Conservation (phyloP, 2,888 invertebrate species). For the Dryococelus australis region DNA sequence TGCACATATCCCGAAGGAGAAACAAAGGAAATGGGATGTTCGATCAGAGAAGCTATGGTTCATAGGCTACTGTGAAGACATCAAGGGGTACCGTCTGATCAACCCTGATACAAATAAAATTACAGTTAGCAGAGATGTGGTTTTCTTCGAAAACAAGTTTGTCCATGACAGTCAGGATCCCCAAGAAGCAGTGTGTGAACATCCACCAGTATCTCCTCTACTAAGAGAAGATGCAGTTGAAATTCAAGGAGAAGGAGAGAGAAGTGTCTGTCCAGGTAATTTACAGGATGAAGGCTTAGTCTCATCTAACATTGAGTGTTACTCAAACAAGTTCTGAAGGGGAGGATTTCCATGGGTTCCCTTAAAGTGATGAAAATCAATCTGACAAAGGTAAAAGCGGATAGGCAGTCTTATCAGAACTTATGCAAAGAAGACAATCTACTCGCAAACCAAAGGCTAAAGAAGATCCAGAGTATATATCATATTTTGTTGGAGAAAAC, state of each 20-base stretch:
- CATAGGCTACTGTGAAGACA: slow-evolving; percentile 7
- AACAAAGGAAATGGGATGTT: slow-evolving; percentile 1
- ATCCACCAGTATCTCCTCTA: neutral
- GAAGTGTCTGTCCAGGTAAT: neutral
- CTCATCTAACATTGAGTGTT: neutral
- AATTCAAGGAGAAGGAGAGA: neutral
- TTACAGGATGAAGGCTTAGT: neutral
- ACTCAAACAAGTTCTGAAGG: too few relatives aligned
- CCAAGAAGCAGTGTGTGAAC: neutral
- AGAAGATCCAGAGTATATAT: neutral
- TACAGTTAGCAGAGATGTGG: neutral
- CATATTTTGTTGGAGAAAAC: neutral
- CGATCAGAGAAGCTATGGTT: neutral
- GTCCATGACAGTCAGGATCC: neutral
- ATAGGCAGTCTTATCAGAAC: neutral
- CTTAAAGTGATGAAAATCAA: neutral
- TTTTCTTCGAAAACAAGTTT: neutral
- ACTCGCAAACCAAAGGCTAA: neutral
- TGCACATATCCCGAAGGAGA: neutral
- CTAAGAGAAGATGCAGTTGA: neutral
- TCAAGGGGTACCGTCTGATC: neutral
- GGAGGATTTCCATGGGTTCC: neutral
- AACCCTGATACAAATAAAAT: neutral
- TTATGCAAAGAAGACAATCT: neutral
- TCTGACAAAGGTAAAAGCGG: neutral